Evolutionary conservation across 2,888 invertebrate species (phyloP).

Genomic region (Oasisia sp.): DNA sequence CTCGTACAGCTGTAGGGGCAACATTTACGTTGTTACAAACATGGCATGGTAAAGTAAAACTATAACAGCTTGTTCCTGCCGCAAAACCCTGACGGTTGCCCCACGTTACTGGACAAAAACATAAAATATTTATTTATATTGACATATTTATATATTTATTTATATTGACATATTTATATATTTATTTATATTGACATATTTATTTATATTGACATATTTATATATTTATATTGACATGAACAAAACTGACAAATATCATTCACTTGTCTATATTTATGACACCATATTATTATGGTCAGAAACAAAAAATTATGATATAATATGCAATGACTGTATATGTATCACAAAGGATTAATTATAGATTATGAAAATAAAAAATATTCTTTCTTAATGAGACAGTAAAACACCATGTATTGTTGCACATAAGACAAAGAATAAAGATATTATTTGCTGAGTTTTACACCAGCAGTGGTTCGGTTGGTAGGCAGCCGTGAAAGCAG

Average conservation of each 20-base stretch:
- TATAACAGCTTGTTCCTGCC: neutral
- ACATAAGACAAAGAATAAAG: too few species aligned
- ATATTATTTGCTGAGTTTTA: neutral
- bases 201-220: too few species aligned
- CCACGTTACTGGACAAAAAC: too few species aligned
- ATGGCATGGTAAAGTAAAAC: neutral
- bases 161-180: too few species aligned
- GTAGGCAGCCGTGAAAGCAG: neutral
- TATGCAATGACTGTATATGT: neutral
- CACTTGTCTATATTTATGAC: neutral
- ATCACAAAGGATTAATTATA: neutral
- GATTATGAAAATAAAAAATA: neutral
- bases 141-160: too few species aligned
- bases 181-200: too few species aligned
- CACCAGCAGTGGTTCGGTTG: neutral
- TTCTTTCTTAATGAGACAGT: neutral
- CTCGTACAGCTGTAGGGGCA: conserved; percentile 80
- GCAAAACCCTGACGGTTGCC: neutral
- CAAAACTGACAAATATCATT: neutral
- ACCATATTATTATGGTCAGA: neutral
- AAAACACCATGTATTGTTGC: neutral
- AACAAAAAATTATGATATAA: neutral
- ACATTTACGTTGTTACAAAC: neutral
- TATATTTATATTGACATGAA: too few species aligned
- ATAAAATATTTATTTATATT: too few species aligned